A percentile compares a stretch with the other conserved stretches of the same genome.
These are phyloP conservation scores for Erebia aethiops DNA, from an alignment of 2,888 invertebrate genomes.

Conservation along the genomic window DNA sequence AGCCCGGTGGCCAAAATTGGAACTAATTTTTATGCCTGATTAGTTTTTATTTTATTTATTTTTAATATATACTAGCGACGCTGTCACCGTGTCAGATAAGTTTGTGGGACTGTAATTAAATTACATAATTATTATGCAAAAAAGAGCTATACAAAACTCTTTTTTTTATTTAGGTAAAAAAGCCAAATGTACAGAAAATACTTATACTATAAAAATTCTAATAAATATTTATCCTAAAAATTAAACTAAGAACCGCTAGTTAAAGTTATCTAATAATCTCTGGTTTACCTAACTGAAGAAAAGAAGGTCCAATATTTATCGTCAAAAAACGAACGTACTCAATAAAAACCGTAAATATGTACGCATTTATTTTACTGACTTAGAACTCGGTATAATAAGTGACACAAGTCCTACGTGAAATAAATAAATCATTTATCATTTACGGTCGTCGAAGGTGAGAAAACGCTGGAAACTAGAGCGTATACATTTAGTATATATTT, in stretches of 20 bases:
- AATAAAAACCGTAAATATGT: background rate
- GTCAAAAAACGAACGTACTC: background rate
- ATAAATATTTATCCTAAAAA: conserved; percentile 1
- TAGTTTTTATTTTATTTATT: too few species aligned
- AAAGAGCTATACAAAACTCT: background rate
- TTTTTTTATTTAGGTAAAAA: background rate
- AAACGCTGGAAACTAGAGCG: background rate
- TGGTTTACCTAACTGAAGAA: too few species aligned
- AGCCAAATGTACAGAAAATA: background rate
- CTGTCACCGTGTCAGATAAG: too few species aligned
- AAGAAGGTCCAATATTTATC: background rate
- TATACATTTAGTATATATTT: background rate
- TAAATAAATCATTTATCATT: too few species aligned
- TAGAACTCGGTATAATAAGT: background rate
- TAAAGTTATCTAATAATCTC: background rate
- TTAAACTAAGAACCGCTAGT: background rate
- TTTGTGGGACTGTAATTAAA: background rate
- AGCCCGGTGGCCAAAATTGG: too few species aligned
- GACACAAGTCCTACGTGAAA: too few species aligned
- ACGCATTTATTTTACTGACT: background rate
- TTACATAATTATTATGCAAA: background rate
- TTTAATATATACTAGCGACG: too few species aligned
- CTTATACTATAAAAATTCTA: background rate
- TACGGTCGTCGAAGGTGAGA: too few species aligned
- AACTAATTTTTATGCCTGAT: too few species aligned